A percentile compares a stretch with the other conserved stretches of the same genome.
phyloP scores from a whole-genome alignment of 2,888 invertebrate genomes.

The Caenorhabditis macrosperma region DNA sequence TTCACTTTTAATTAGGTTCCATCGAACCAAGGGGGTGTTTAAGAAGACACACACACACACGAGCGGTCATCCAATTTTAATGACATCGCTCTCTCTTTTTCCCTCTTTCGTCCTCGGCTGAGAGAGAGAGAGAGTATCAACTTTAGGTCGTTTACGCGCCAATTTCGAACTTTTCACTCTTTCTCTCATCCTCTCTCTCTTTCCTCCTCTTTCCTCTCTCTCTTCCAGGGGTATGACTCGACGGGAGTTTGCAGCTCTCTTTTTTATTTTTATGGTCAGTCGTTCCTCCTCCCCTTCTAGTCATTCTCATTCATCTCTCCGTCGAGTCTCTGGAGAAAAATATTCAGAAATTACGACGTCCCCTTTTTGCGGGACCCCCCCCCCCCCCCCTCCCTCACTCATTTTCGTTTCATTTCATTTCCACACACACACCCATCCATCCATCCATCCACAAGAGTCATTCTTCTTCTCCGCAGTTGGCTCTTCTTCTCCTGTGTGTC shows the following conservation, averaged over 20 bases:
- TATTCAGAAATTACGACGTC: neutral
- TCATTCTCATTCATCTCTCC: constrained; percentile 28
- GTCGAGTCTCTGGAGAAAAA: neutral
- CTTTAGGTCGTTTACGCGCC: too few relatives aligned
- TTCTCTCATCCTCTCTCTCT: too few relatives aligned
- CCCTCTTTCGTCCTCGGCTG: constrained; percentile 9
- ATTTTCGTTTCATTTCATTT: constrained; percentile 15
- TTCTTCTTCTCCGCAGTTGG: neutral
- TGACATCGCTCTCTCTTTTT: constrained; percentile 5
- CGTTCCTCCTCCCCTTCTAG: constrained; percentile 9
- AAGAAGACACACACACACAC: neutral
- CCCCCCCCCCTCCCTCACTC: neutral
- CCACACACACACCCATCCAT: constrained; percentile 2
- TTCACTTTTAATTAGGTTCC: too few relatives aligned
- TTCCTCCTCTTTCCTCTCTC: neutral
- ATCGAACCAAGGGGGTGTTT: too few relatives aligned
- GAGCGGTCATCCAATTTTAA: constrained; percentile 11
- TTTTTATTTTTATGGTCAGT: constrained; percentile 37
- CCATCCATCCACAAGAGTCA: neutral
- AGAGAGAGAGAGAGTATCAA: neutral
- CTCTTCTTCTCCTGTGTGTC: neutral
- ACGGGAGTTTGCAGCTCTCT: constrained; percentile 26
- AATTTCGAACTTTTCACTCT: too few relatives aligned
- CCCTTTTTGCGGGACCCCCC: too few relatives aligned
- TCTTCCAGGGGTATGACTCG: too few relatives aligned